These are phyloP conservation scores for Psittacula derbiana DNA, from an alignment of 2,797 vertebrate genomes.

Conservation along the genomic window DNA sequence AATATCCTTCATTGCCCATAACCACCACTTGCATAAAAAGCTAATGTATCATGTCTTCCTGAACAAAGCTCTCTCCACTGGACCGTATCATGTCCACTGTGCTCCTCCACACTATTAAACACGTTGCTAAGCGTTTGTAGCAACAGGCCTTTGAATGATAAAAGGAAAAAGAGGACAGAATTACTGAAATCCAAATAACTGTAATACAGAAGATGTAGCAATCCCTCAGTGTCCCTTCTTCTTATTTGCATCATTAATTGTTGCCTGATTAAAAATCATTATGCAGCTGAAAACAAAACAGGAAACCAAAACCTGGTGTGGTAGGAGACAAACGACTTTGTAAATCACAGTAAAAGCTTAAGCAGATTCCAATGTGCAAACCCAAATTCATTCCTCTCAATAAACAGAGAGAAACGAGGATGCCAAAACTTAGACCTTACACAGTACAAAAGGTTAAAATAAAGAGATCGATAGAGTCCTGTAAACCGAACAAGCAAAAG, in stretches of 20 bases:
- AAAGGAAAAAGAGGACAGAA: slow-evolving; percentile 27
- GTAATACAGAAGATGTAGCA: slow-evolving; percentile 61
- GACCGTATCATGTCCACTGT: not conserved
- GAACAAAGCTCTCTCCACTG: not conserved
- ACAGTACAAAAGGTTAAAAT: not conserved
- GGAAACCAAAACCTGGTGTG: slow-evolving; percentile 55
- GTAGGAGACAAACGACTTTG: slow-evolving; percentile 27
- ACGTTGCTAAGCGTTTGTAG: not conserved
- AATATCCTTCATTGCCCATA: not conserved
- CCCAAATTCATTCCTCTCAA: not conserved
- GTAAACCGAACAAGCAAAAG: not conserved
- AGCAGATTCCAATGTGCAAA: slow-evolving; percentile 9
- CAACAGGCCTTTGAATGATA: not conserved
- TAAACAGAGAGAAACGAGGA: slow-evolving; percentile 17
- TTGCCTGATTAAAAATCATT: slow-evolving; percentile 76
- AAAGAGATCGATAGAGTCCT: not conserved
- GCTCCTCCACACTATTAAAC: not conserved
- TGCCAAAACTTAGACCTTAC: not conserved
- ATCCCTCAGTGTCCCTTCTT: slow-evolving; percentile 67
- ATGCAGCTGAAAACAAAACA: slow-evolving; percentile 64
- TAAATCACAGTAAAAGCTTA: slow-evolving; percentile 36
- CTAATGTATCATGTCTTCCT: not conserved
- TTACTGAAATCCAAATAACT: slow-evolving; percentile 61
- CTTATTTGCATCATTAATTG: slow-evolving; percentile 75
- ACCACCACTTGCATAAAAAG: not conserved